phyloP scores from a whole-genome alignment of 2,888 invertebrate genomes.

The Mystacides longicornis region DNA sequence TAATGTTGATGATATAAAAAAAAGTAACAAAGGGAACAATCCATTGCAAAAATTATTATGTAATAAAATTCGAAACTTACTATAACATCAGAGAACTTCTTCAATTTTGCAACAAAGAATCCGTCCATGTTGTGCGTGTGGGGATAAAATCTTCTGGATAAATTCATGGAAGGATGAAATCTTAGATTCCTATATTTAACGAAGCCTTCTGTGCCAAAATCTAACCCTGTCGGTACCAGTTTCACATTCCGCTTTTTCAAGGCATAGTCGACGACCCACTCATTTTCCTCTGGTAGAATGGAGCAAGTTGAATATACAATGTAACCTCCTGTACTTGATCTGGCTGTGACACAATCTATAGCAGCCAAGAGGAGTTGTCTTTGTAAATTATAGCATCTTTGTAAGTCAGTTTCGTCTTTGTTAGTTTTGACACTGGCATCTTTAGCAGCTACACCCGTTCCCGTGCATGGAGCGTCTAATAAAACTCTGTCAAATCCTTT shows the following conservation, averaged over 20 bases:
- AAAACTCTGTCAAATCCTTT: slow-evolving; percentile 93
- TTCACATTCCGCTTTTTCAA: slow-evolving; percentile 90
- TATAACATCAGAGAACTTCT: slow-evolving; percentile 85
- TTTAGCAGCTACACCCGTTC: slow-evolving; percentile 96
- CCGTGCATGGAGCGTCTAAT: slow-evolving; percentile 96
- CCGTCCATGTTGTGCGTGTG: slow-evolving; percentile 99
- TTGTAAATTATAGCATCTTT: slow-evolving; percentile 87
- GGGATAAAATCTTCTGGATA: slow-evolving; percentile 90
- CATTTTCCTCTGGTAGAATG: slow-evolving; percentile 96
- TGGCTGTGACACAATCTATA: slow-evolving; percentile 93
- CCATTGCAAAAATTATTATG: neutral
- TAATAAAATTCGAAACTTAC: slow-evolving; percentile 33
- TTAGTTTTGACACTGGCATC: slow-evolving; percentile 93
- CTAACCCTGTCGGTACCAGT: slow-evolving; percentile 85
- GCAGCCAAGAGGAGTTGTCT: slow-evolving; percentile 87
- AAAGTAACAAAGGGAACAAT: neutral
- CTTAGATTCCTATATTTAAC: slow-evolving; percentile 76
- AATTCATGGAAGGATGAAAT: slow-evolving; percentile 84
- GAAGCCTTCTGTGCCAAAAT: slow-evolving; percentile 95
- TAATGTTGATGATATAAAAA: neutral
- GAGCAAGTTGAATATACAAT: slow-evolving; percentile 99
- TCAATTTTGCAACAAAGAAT: slow-evolving; percentile 96
- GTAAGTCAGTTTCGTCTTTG: slow-evolving; percentile 84
- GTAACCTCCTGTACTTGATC: slow-evolving; percentile 87
- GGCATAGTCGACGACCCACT: slow-evolving; percentile 94